Evolutionary conservation across 1,140 invertebrate genomes (phyloP), one percentile per base, ranked within the genome.

Genomic region (Coelopa frigida): DNA sequence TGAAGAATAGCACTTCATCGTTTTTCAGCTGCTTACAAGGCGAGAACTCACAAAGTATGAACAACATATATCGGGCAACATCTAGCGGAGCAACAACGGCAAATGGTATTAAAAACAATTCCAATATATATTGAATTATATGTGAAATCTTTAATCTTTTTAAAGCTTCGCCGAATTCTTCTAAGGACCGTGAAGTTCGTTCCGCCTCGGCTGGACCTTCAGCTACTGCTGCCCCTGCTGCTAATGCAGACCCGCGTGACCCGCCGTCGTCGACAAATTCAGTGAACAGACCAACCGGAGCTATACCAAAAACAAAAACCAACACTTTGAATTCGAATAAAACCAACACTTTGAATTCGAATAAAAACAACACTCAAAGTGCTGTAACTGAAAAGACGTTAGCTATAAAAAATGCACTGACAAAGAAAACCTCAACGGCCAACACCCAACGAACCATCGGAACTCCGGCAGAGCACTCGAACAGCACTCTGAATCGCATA

Each of bases 401-500:
- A 15, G 22, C 12, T 22, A 23, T 23, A 3, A 29, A 33, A 12
- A 39, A 18, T 27, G 26, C 48, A 22, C 3, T 36, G 5, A n/a
- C 21, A 31, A 3, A 24, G 21, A 10, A 39, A 22, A 22, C 17
- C 12, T 17, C n/a, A n/a, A n/a, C 41, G 11, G 14, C 29, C 42
- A 44, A 44, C 29, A 44, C 18, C 12, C 33, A 15, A 42, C 41
- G 29, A 10, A 15, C 29, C 7, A 46, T n/a, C 26, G 46, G 38
- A 44, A 48, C 14, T 51, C 58, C 3, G 24, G 26, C 20, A 48
- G 57, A 53, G 31, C 51, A 51, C 43, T 33, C 46, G 11, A 57
- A 60, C 26, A 50, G 61, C 1, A 61, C 57, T 8, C 49, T 71
- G 15, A 70, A 72, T 54, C 67, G 70, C n/a, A 77, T 77, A 38